Conservation (phyloP, 1,140 invertebrate species). For the Zaprionus ghesquierei region DNA sequence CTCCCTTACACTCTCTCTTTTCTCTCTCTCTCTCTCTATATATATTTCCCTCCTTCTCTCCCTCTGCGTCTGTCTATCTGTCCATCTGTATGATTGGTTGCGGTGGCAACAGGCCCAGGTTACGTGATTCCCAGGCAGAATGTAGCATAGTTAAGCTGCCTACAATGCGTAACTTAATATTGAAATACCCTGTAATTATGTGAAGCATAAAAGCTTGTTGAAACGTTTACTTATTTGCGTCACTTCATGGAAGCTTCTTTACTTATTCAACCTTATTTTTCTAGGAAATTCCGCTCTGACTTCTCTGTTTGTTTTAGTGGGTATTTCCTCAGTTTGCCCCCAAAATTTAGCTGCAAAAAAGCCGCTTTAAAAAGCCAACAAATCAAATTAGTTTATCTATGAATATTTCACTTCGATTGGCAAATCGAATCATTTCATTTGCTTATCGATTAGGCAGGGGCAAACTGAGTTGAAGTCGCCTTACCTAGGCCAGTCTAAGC, state of each 20-base stretch:
- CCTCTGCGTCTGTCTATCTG: slow-evolving; percentile 5
- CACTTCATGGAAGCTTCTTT: too few relatives aligned
- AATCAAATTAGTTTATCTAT: neutral
- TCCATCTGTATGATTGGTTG: slow-evolving; percentile 54
- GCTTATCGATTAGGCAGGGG: neutral
- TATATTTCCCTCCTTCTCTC: neutral
- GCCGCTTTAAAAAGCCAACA: neutral
- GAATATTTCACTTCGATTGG: neutral
- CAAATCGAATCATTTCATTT: neutral
- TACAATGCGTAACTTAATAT: neutral
- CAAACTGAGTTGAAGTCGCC: too few relatives aligned
- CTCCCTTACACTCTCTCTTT: neutral
- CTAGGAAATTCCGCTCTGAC: neutral
- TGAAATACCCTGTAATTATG: slow-evolving; percentile 10
- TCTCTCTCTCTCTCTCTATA: neutral
- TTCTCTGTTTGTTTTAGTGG: neutral
- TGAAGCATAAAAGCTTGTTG: neutral
- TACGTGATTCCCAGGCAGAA: slow-evolving; percentile 48
- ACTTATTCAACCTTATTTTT: neutral
- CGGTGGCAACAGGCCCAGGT: slow-evolving; percentile 64
- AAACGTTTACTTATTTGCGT: too few relatives aligned
- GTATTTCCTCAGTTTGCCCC: neutral
- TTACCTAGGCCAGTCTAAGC: too few relatives aligned
- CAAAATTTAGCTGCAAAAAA: neutral
- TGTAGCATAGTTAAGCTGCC: neutral